Conservation (phyloP, 2,888 invertebrate species). For the Spicauda simplicius region DNA sequence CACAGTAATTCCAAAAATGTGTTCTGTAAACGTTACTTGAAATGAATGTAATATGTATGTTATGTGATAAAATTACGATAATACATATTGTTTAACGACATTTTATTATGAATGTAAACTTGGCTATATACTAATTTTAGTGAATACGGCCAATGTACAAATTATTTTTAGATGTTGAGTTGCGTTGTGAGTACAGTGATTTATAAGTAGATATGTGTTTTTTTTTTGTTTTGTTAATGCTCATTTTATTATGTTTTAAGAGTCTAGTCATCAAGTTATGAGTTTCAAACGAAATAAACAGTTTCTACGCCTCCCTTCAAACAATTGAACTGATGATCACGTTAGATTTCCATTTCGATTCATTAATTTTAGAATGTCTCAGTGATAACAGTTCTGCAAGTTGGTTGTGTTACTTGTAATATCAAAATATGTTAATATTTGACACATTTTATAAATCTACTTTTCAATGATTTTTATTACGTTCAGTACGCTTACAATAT, state of each 20-base stretch:
- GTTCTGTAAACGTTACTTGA: conserved; percentile 6
- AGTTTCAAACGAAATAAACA: conserved; percentile 68
- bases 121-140: conserved; percentile 20
- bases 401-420: conserved; percentile 37
- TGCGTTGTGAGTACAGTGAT: conserved; percentile 54
- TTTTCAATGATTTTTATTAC: conserved; percentile 25
- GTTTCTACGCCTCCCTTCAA: conserved; percentile 50
- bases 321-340: conserved; percentile 17
- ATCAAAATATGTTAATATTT: conserved; percentile 32
- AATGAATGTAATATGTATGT: conserved; percentile 28
- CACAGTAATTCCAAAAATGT: conserved; percentile 21
- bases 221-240: conserved; percentile 79
- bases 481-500: not conserved
- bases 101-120: conserved; percentile 13
- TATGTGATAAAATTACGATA: conserved; percentile 32
- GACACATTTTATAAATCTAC: conserved; percentile 30
- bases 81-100: conserved; percentile 19
- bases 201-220: conserved; percentile 54
- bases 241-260: conserved; percentile 82
- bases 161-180: conserved; percentile 47
- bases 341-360: conserved; percentile 13
- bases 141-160: conserved; percentile 47
- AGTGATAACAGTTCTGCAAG: conserved; percentile 42
- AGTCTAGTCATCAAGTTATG: conserved; percentile 82
- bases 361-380: conserved; percentile 49